Evolutionary conservation across 2,113 vertebrate species (phyloP).

Genomic region (Phalacrocorax carbo): DNA sequence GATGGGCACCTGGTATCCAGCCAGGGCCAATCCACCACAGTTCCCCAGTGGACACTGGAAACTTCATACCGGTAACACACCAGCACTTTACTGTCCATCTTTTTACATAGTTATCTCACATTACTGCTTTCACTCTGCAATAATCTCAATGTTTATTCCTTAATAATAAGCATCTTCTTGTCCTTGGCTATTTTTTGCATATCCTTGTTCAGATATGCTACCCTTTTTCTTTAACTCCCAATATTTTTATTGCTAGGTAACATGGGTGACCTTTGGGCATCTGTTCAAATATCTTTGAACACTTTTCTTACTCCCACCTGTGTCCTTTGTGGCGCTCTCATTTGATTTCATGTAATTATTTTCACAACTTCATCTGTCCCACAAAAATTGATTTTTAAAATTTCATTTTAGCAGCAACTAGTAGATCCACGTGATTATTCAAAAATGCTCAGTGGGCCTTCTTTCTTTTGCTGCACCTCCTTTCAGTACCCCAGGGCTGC

Average conservation of each 20-base stretch:
- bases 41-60: rapidly evolving
- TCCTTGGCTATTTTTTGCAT: conserved; percentile 8
- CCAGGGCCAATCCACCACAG: too few species aligned
- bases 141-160: not conserved
- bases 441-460: not conserved
- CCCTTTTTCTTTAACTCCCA: not conserved
- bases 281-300: conserved; percentile 17
- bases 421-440: not conserved
- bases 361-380: conserved; percentile 35
- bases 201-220: not conserved
- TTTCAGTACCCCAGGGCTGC: not conserved
- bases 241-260: conserved; percentile 21
- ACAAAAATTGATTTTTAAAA: not conserved
- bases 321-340: not conserved
- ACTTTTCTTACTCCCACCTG: not conserved
- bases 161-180: not conserved
- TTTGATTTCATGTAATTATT: conserved; percentile 32
- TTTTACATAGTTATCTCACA: not conserved
- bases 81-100: not conserved
- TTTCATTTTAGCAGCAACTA: conserved; percentile 31
- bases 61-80: not conserved
- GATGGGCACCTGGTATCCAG: too few species aligned
- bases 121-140: not conserved
- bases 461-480: not conserved
- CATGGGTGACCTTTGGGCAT: not conserved